Evolutionary conservation across 2,888 invertebrate species (phyloP), one percentile per base, ranked within the genome.

Genomic region (Platycnemis pennipes): DNA sequence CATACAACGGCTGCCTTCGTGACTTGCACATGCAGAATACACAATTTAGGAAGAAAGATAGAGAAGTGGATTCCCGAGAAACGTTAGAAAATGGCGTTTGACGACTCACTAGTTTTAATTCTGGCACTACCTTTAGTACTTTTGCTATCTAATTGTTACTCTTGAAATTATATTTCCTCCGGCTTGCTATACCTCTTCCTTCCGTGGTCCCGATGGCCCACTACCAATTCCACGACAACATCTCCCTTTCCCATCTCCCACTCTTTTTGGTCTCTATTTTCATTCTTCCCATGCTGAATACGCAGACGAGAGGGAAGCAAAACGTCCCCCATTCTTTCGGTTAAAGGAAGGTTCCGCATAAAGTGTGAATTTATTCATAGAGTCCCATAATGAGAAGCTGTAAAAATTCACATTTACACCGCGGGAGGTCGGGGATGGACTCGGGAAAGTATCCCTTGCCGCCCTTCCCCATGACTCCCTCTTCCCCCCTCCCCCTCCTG

Each of bases 301-400:
- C 77, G 77, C 77, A 77, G 63, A 91, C 44, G 42, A 26, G 91
- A n/a, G 26, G 69, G 69, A 69, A 91, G 63, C 91, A 69, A 91
- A 91, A 91, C 91, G 44, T 91, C n/a, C 44, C 69, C 91, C 44
- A 91, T 63, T 91, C 88, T 95, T 95, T 95, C 95, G 95, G 95
- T 95, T 56, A 91, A 69, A 91, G 63, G 91, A 91, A 77, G 95
- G 95, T 96, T 95, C 95, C 95, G 95, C 95, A 95, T 95, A 96
- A 96, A 97, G 96, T 97, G 96, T 96, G 96, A 97, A 97, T 97
- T 97, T 97, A 97, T 97, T 97, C 97, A 97, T 97, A 96, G 97
- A 96, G 96, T 96, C 96, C 96, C 96, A 96, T 97, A 97, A 97
- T 97, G 96, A 97, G 97, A 97, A 96, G 96, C 96, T 96, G 96